phyloP scores from a whole-genome alignment of 2,797 vertebrate genomes.

The Megalops cyprinoides region DNA sequence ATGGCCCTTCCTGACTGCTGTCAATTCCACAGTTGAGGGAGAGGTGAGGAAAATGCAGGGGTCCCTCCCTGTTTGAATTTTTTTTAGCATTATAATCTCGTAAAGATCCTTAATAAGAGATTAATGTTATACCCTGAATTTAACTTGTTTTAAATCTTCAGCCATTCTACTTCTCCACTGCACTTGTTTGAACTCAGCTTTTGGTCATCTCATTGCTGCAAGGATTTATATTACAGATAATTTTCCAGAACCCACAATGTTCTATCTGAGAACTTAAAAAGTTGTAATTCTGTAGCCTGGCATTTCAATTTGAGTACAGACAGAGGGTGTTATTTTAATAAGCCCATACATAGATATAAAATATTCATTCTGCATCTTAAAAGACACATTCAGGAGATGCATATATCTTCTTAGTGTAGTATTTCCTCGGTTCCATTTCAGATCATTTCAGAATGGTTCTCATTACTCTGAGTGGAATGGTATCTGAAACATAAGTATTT shows the following conservation, averaged over 20 bases:
- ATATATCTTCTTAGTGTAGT: too few relatives aligned
- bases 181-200: not conserved
- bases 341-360: too few relatives aligned
- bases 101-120: not conserved
- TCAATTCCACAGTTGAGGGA: too few relatives aligned
- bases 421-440: too few relatives aligned
- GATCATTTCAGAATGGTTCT: too few relatives aligned
- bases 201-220: not conserved
- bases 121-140: not conserved
- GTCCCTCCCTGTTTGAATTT: not conserved
- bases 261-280: not conserved
- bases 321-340: not conserved
- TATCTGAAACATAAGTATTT: too few relatives aligned
- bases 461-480: too few relatives aligned
- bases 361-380: too few relatives aligned
- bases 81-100: not conserved
- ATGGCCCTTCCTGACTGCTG: not conserved
- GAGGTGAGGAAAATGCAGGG: too few relatives aligned
- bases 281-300: not conserved
- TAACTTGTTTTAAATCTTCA: slow-evolving; percentile 9
- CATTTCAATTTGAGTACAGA: not conserved
- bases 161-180: not conserved
- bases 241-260: not conserved
- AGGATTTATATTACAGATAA: not conserved
- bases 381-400: too few relatives aligned